Evolutionary conservation across 2,113 vertebrate genomes (phyloP).

Genomic region (Thunnus maccoyii): DNA sequence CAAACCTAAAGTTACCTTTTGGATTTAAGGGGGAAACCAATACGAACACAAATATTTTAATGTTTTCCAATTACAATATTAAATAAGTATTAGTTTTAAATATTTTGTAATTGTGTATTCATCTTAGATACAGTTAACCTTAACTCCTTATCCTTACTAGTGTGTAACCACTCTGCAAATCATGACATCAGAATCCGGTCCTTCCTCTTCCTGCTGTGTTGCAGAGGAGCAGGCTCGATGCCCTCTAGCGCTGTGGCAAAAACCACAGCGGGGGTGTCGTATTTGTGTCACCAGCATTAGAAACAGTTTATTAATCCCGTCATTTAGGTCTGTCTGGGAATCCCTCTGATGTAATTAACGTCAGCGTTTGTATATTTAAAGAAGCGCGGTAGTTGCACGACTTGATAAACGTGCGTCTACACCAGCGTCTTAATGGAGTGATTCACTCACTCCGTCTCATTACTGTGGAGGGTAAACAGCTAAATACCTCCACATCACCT

Average conservation of each 20-base stretch:
- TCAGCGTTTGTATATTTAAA: constrained; percentile 61
- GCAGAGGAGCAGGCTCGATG: not conserved
- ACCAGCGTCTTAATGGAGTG: constrained; percentile 50
- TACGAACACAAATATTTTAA: no score
- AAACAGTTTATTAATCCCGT: constrained; percentile 61
- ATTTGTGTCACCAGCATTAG: not conserved
- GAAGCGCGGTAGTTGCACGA: not conserved
- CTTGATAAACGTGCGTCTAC: constrained; percentile 34
- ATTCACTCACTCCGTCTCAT: constrained; percentile 52
- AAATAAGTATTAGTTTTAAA: not conserved
- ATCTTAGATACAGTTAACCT: no score
- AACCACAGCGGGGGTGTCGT: not conserved
- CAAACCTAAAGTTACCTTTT: no score
- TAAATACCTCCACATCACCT: constrained; percentile 28
- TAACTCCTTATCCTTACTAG: no score
- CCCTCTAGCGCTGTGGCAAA: not conserved
- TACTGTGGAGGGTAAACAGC: constrained; percentile 45
- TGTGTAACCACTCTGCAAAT: not conserved
- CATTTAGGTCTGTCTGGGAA: constrained; percentile 47
- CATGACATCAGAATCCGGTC: no score
- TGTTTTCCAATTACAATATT: no score
- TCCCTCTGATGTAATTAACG: constrained; percentile 55
- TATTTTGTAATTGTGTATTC: no score
- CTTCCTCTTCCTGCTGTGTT: not conserved
- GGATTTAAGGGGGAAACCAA: no score